phyloP scores from a whole-genome alignment of 2,113 vertebrate genomes.

The Ailurus styani region DNA sequence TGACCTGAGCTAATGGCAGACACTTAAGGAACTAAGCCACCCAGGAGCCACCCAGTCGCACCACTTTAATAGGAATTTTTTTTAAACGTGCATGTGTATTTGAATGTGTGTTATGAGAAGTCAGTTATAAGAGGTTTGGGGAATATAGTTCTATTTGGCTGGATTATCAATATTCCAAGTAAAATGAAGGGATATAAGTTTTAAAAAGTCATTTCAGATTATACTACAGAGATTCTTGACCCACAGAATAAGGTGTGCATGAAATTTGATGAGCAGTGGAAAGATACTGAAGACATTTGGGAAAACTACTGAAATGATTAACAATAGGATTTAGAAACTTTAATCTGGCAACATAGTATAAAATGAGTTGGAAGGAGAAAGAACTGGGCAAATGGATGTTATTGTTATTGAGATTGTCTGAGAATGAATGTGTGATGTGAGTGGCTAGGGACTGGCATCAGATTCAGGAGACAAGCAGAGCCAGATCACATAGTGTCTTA shows the following conservation, averaged over 20 bases:
- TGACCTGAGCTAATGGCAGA: not conserved
- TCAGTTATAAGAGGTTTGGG: not conserved
- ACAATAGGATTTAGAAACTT: not conserved
- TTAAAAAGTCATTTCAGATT: not conserved
- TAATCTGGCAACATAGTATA: not conserved
- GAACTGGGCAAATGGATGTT: not conserved
- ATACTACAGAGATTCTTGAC: not conserved
- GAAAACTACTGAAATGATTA: not conserved
- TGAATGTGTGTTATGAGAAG: not conserved
- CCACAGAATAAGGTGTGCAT: not conserved
- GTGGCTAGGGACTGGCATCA: rapidly evolving
- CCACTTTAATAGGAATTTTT: not conserved
- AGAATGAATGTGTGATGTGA: not conserved
- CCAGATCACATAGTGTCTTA: not conserved
- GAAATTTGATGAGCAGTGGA: not conserved
- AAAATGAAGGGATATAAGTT: not conserved
- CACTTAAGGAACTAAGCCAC: not conserved
- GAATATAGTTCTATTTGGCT: not conserved
- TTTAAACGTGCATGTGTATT: not conserved
- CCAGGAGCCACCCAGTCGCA: not conserved
- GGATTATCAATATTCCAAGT: not conserved
- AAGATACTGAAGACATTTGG: not conserved
- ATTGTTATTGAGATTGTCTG: not conserved
- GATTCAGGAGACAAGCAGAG: not conserved
- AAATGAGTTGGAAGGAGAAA: too few relatives aligned